Conservation (phyloP, 2,797 vertebrate genomes). For the Hybognathus amarus region DNA sequence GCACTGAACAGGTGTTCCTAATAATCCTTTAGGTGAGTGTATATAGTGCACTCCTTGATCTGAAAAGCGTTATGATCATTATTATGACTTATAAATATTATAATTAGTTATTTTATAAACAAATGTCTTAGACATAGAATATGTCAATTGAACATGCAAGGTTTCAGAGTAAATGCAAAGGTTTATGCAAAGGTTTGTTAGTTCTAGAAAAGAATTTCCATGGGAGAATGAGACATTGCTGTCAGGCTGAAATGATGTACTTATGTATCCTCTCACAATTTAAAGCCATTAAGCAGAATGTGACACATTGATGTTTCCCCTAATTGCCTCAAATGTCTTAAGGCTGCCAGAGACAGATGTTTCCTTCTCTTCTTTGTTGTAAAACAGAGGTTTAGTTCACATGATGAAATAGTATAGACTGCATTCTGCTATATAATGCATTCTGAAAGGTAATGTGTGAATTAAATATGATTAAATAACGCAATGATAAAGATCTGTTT, state of each 20-base stretch:
- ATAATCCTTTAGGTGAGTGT: too few relatives aligned
- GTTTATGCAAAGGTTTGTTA: too few relatives aligned
- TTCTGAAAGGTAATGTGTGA: background rate
- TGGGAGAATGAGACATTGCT: background rate
- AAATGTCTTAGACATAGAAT: background rate
- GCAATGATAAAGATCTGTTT: background rate
- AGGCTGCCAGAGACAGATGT: background rate
- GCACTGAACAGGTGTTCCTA: too few relatives aligned
- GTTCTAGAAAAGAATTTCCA: background rate
- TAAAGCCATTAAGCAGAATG: conserved; percentile 27
- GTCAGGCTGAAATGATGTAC: background rate
- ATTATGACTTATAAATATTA: background rate
- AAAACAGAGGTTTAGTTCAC: background rate
- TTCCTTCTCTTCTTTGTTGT: background rate
- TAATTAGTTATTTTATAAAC: background rate
- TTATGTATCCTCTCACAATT: conserved; percentile 4
- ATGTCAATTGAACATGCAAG: background rate
- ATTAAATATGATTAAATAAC: background rate
- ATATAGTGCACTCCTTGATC: background rate
- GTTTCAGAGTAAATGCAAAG: background rate
- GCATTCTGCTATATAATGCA: background rate
- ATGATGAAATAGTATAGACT: background rate
- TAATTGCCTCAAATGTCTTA: conserved; percentile 21
- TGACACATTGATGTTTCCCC: conserved; percentile 22
- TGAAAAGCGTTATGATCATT: background rate